Base-by-base conservation (phyloP, 2,797 vertebrate genomes). In the Sebastes goodei region DNA sequence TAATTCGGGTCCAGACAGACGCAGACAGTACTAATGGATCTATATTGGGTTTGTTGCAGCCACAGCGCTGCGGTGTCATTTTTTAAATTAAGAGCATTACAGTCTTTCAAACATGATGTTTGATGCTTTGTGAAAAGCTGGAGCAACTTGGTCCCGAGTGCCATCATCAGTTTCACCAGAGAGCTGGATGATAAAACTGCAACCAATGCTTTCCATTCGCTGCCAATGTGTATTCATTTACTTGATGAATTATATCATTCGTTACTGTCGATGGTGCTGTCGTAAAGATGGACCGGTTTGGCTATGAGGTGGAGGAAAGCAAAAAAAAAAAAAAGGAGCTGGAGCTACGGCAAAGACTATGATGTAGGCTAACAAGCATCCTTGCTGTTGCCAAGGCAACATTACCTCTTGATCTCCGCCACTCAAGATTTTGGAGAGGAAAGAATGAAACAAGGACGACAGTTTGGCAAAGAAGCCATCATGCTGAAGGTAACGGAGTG, bases 391-490 rank as follows among this genome's bases (percentile, higher is more conserved):
- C 92, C 83, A 55, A n/a, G 71, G 89, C 78, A 89, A 91, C 92
- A 5, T 97, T 97, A 97, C 97, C 97, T 98, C 95, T 60, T 85
- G 86, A 91, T 90, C 91, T 91, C 89, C 74, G 78, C 89, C 94
- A 93, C 93, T 92, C 94, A 94, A 71, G 90, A 96, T 90, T 89
- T 88, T 87, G 90, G 96, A 95, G 94, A 97, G 76, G 95, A 97
- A 94, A 94, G 91, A 96, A 96, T 91, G 96, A 96, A 98, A 94
- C 90, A 93, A 67, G 94, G 95, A 96, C 84, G 91, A 92, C 94
- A 97, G 89, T 96, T 96, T 97, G 95, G 96, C 96, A 95, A 97
- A 94, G 94, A 96, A 91, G 93, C 96, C 77, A 87, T 94, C 94
- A 89, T 85, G 94, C 97, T 98, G 96, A 96, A 87, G 86, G 90